Percentiles rank a stretch among this genome's conserved stretches.
These are phyloP conservation scores for Drosophila kanekoi DNA, from an alignment of 2,888 invertebrate species.

Conservation along the genomic window DNA sequence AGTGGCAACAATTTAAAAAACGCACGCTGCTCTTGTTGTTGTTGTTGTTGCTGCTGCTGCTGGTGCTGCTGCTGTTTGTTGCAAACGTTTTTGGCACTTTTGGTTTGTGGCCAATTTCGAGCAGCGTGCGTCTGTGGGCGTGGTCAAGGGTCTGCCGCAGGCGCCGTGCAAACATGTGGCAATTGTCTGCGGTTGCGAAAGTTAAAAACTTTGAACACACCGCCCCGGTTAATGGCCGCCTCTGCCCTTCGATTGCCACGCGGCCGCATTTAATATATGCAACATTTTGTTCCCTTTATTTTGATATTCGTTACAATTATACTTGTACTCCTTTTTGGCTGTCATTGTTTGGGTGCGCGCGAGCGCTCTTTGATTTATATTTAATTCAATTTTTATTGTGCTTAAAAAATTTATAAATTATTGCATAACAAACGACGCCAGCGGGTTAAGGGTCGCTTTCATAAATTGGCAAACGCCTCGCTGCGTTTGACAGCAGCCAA, in stretches of 20 bases:
- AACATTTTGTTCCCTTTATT: neutral
- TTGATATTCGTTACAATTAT: constrained; percentile 16
- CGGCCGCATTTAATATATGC: constrained; percentile 20
- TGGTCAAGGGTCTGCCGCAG: constrained; percentile 47
- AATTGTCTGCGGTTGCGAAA: constrained; percentile 68
- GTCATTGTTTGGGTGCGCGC: constrained; percentile 26
- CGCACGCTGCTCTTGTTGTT: constrained; percentile 19
- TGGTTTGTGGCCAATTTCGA: constrained; percentile 77
- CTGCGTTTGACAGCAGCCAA: constrained; percentile 76
- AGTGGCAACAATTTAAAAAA: constrained; percentile 70
- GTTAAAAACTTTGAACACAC: constrained; percentile 65
- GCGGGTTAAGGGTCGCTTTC: constrained; percentile 58
- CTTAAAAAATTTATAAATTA: constrained; percentile 78
- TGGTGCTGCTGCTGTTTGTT: constrained; percentile 28
- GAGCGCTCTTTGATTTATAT: constrained; percentile 74
- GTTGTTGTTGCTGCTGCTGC: constrained; percentile 8
- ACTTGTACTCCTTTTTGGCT: constrained; percentile 33
- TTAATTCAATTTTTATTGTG: constrained; percentile 80
- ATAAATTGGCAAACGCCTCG: constrained; percentile 74
- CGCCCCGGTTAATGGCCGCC: constrained; percentile 30
- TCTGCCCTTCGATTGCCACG: neutral
- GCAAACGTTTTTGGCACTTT: constrained; percentile 75
- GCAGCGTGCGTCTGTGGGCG: constrained; percentile 34
- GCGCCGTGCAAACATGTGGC: constrained; percentile 71
- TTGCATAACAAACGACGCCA: constrained; percentile 58